A percentile compares a stretch with the other conserved stretches of the same genome.
Conservation (phyloP, 2,888 invertebrate species). For the Perizoma affinitatum region DNA sequence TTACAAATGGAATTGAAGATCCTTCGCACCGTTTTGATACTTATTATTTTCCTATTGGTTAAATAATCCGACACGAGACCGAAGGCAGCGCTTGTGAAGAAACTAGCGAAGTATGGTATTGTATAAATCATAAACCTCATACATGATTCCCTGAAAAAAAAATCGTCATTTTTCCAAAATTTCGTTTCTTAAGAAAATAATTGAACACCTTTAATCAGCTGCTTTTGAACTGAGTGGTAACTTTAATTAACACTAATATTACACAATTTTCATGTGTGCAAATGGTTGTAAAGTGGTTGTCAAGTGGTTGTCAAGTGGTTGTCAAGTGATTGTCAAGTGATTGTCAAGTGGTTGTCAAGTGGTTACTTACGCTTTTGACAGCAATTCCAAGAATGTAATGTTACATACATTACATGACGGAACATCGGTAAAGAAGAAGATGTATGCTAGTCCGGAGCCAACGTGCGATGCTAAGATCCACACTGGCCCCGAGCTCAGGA, state of each 20-base stretch:
- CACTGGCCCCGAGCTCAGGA: slow-evolving; percentile 76
- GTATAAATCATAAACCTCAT: slow-evolving; percentile 41
- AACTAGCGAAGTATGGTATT: slow-evolving; percentile 85
- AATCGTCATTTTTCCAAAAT: too few relatives aligned
- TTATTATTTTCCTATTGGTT: slow-evolving; percentile 58
- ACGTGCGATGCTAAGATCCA: slow-evolving; percentile 82
- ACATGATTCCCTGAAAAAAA: too few relatives aligned
- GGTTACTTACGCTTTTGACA: slow-evolving; percentile 65
- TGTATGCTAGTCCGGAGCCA: slow-evolving; percentile 83
- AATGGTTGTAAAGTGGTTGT: too few relatives aligned
- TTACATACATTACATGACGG: too few relatives aligned
- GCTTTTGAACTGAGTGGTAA: too few relatives aligned
- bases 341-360: too few relatives aligned
- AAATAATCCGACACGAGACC: slow-evolving; percentile 83
- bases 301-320: too few relatives aligned
- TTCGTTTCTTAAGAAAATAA: too few relatives aligned
- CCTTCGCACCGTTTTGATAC: slow-evolving; percentile 60
- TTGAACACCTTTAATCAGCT: neutral
- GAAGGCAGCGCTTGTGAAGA: slow-evolving; percentile 76
- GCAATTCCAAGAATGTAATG: slow-evolving; percentile 80
- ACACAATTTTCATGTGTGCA: too few relatives aligned
- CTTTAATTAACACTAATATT: too few relatives aligned
- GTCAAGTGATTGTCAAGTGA: too few relatives aligned
- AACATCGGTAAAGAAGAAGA: slow-evolving; percentile 86
- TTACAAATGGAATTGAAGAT: slow-evolving; percentile 77